phyloP scores from a whole-genome alignment of 2,888 invertebrate genomes.

The Didymodactylos carnosus region DNA sequence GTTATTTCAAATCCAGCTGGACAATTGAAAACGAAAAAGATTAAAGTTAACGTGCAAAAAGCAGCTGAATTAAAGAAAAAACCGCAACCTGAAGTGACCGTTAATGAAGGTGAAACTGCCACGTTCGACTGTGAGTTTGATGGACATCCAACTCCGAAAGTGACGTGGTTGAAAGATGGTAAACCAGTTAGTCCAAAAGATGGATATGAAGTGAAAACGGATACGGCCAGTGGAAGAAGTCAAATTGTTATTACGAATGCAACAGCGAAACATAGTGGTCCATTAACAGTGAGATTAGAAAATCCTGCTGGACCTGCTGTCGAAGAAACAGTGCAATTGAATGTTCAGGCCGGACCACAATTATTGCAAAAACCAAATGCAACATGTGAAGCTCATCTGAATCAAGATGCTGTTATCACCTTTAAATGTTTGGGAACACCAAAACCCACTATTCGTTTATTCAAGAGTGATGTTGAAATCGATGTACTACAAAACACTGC shows the following conservation, averaged over 20 bases:
- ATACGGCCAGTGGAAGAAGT: neutral
- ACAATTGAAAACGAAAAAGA: neutral
- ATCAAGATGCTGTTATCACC: neutral
- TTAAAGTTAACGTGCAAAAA: neutral
- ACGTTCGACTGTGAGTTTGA: constrained; percentile 1
- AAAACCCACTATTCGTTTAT: neutral
- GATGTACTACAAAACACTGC: neutral
- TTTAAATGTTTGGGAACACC: neutral
- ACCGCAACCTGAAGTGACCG: neutral
- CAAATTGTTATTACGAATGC: neutral
- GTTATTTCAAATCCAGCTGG: constrained; percentile 1
- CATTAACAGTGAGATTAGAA: neutral
- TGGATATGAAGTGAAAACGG: constrained; percentile 1
- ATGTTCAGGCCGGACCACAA: neutral
- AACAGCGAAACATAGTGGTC: neutral
- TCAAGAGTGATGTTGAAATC: neutral
- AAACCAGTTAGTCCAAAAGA: constrained; percentile 2
- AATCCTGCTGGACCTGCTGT: neutral
- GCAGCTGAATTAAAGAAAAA: neutral
- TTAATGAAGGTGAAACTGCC: constrained; percentile 4
- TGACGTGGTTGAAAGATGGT: constrained; percentile 5
- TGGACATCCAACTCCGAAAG: constrained; percentile 5
- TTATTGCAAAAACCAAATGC: neutral
- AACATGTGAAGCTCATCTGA: neutral
- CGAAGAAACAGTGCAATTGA: neutral